Evolutionary conservation across 2,888 invertebrate genomes (phyloP).

Genomic region (Cerastis leucographa): DNA sequence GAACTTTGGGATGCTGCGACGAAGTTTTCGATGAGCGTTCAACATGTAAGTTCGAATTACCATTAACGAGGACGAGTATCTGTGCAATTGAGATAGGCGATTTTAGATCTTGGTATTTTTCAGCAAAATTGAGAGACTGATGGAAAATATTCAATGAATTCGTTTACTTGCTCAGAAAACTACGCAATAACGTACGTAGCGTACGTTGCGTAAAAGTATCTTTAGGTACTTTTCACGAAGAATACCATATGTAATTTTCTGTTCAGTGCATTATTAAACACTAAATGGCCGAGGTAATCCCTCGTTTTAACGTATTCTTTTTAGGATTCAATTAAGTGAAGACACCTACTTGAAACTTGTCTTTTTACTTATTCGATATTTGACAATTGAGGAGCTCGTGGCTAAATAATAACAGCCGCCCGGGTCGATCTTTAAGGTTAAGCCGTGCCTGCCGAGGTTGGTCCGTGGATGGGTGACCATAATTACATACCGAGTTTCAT

Average conservation of each 20-base stretch:
- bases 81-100: not conserved
- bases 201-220: not conserved
- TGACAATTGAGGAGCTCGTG: no score
- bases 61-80: not conserved
- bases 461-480: no score
- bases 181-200: no score
- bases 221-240: not conserved
- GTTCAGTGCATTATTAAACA: not conserved
- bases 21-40: not conserved
- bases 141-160: not conserved
- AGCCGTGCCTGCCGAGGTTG: no score
- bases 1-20: not conserved
- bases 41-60: not conserved
- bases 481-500: no score
- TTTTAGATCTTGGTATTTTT: not conserved
- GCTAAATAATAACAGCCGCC: no score
- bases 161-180: not conserved
- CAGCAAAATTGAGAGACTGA: not conserved
- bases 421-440: no score
- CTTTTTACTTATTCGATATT: not conserved
- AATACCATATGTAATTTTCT: not conserved
- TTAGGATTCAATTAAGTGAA: not conserved
- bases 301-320: not conserved
- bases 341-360: not conserved
- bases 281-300: not conserved